Base-by-base conservation (phyloP, 2,797 vertebrate genomes). In the Myoxocephalus aenaeus region DNA sequence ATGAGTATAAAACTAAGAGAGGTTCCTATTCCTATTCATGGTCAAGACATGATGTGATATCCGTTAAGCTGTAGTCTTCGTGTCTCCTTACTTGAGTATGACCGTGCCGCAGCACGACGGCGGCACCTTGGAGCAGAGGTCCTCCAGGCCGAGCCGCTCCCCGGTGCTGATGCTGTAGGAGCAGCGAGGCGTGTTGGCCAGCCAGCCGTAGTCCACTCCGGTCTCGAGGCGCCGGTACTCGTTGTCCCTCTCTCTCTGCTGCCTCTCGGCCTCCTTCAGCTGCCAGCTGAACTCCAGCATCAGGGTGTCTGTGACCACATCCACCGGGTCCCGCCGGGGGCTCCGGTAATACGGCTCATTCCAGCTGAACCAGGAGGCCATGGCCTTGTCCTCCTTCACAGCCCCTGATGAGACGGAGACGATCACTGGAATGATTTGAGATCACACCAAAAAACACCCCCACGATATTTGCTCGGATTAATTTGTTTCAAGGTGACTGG, bases 271-370 rank as follows among this genome's bases (percentile, higher is more conserved):
- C 93, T 98, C 97, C 72, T 97, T 98, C 82, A 96, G 93, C 94
- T 98, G 98, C 96, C 98, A 98, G 74, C 79, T 93, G 74, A 99
- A 94, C 94, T 99, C 98, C 95, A 98, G 94, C 98, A 99, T 99
- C 71, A 99, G 94, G 0, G 98, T 99, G 73, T 99, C 97, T 0
- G 95, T 94, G 89, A 99, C 97, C 95, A 97, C 96, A 51, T 98
- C 96, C 0, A 94, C 93, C 0, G 97, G 96, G 65, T 89, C 97
- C 64, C 96, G 93, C 67, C 94, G 87, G 0, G 96, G 93, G 77
- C 95, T 92, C 46, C 95, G 94, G 54, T 85, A 83, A 7, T 94
- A 89, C 0, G 96, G 85, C 75, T 97, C 96, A 0, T 90, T 96
- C 97, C 97, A 97, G 81, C 94, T 89, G 82, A 99, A 96, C 98